These are phyloP conservation scores for Amiota minor DNA, from an alignment of 2,888 invertebrate genomes.

Conservation along the genomic window DNA sequence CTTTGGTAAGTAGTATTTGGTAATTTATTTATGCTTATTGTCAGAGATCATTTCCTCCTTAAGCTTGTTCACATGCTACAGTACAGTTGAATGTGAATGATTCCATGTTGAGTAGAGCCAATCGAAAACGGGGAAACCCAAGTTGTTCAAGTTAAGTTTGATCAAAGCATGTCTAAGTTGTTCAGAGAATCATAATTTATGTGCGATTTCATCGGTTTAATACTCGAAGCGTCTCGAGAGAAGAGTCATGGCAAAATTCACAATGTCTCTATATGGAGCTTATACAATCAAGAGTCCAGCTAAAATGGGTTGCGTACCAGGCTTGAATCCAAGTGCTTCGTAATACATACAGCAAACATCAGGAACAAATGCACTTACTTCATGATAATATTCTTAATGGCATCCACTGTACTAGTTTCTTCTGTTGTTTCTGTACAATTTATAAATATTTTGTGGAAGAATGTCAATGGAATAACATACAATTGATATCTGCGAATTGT, in stretches of 20 bases:
- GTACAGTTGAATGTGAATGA: conserved; percentile 96
- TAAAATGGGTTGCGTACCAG: conserved; percentile 85
- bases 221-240: conserved; percentile 94
- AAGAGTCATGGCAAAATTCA: conserved; percentile 87
- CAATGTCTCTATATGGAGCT: conserved; percentile 93
- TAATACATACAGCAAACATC: conserved; percentile 83
- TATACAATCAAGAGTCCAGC: conserved; percentile 91
- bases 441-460: too few relatives aligned
- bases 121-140: conserved; percentile 96
- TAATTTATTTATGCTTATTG: conserved; percentile 46
- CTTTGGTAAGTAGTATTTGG: conserved; percentile 12
- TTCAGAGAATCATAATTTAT: conserved; percentile 82
- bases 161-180: conserved; percentile 88
- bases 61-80: conserved; percentile 84
- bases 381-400: conserved; percentile 86
- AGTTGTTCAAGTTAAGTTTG: conserved; percentile 95
- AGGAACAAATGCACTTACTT: conserved; percentile 84
- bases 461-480: too few relatives aligned
- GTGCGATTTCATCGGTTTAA: conserved; percentile 95
- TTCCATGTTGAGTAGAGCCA: conserved; percentile 94
- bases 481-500: too few relatives aligned
- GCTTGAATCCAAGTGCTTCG: conserved; percentile 89
- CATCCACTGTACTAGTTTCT: too few relatives aligned
- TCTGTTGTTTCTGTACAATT: too few relatives aligned
- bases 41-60: conserved; percentile 46